Percentiles rank a stretch among this genome's conserved stretches.
Conservation (phyloP, 2,888 invertebrate species). For the Nesidiocoris tenuis region DNA sequence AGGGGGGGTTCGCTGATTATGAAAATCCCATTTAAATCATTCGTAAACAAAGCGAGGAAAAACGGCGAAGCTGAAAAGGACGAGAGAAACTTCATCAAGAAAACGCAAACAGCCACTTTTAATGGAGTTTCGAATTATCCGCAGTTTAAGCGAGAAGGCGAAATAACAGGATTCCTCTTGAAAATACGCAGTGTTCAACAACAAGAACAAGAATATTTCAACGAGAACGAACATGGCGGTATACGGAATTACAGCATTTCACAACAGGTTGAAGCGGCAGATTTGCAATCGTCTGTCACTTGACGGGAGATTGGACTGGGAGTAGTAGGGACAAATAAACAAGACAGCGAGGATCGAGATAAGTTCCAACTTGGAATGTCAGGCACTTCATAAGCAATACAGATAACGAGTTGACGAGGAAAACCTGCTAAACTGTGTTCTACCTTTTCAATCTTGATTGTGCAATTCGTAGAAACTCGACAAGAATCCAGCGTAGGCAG, state of each 20-base stretch:
- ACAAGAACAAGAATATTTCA: background rate
- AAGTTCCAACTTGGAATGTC: background rate
- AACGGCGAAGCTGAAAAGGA: background rate
- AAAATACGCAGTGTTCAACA: background rate
- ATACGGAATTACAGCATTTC: no score
- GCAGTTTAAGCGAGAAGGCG: background rate
- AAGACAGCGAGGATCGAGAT: background rate
- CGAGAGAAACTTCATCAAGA: conserved; percentile 13
- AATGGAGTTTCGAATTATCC: conserved; percentile 11
- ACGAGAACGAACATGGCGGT: background rate
- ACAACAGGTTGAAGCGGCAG: background rate
- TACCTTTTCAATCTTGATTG: no score
- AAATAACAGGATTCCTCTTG: background rate
- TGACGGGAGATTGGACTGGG: background rate
- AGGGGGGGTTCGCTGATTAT: background rate
- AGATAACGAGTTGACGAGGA: background rate
- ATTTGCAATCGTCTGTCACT: background rate
- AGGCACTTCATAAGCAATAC: background rate
- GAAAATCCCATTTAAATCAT: conserved; percentile 20
- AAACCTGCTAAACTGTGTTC: background rate
- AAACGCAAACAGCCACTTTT: conserved; percentile 20
- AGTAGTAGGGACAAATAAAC: background rate
- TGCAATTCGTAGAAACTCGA: no score
- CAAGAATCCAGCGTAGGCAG: no score
- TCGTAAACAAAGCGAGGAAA: conserved; percentile 12